These are phyloP conservation scores for Margaritifera margaritifera DNA, from an alignment of 2,888 invertebrate genomes.

Conservation along the genomic window DNA sequence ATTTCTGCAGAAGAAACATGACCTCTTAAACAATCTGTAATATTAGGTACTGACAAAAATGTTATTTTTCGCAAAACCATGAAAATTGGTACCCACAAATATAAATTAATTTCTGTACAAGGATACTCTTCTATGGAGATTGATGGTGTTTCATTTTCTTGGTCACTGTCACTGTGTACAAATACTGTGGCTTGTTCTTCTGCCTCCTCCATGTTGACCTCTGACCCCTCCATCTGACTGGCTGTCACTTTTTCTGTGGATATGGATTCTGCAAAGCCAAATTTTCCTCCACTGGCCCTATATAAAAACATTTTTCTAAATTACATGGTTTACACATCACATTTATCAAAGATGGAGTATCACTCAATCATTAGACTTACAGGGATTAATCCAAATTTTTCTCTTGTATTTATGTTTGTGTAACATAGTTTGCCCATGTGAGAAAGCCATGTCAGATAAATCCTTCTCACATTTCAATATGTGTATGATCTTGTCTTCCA, in stretches of 20 bases:
- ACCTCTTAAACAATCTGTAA: too few species aligned
- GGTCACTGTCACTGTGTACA: constrained; percentile 19
- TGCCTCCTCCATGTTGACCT: constrained; percentile 36
- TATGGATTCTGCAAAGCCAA: constrained; percentile 61
- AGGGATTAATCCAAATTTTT: too few species aligned
- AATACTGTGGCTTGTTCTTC: constrained; percentile 19
- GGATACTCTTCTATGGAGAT: constrained; percentile 25
- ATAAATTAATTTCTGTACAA: constrained; percentile 7
- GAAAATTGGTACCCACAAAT: too few species aligned
- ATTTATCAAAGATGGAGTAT: background rate
- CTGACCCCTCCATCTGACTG: constrained; percentile 40
- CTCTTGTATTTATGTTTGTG: too few species aligned
- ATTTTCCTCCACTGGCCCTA: constrained; percentile 56
- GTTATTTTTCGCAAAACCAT: too few species aligned
- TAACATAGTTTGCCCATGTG: too few species aligned
- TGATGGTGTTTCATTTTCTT: constrained; percentile 25
- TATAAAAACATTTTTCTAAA: constrained; percentile 7
- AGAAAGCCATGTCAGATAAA: too few species aligned
- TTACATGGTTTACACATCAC: background rate
- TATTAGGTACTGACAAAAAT: too few species aligned
- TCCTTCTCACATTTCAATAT: too few species aligned
- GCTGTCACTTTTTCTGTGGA: constrained; percentile 48
- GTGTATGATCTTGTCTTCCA: too few species aligned
- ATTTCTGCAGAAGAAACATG: too few species aligned
- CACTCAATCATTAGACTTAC: background rate